Conservation (phyloP, 23 tunicate genomes). For the Corella eumyota region DNA sequence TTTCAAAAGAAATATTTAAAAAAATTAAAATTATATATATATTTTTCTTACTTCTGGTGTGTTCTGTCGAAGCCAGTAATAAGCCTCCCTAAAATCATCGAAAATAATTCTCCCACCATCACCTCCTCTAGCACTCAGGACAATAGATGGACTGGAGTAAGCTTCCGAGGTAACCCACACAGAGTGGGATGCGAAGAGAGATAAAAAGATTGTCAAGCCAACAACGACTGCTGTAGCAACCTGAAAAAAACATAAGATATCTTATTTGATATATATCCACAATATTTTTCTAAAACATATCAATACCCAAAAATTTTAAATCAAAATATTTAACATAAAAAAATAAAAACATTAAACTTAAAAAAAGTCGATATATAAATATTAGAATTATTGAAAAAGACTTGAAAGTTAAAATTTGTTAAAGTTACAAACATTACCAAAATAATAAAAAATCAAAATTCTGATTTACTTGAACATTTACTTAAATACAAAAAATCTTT, state of each 20-base stretch:
- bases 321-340: too few relatives aligned
- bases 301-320: not conserved
- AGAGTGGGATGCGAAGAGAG: slow-evolving; percentile 80
- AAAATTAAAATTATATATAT: too few relatives aligned
- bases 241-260: slow-evolving; percentile 15
- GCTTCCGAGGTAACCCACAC: slow-evolving; percentile 96
- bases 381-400: too few relatives aligned
- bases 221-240: slow-evolving; percentile 59
- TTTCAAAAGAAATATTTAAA: too few relatives aligned
- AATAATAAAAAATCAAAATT: too few relatives aligned
- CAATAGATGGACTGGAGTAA: slow-evolving; percentile 97
- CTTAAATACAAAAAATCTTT: too few relatives aligned
- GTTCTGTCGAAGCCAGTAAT: slow-evolving; percentile 97
- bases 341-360: too few relatives aligned
- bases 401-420: too few relatives aligned
- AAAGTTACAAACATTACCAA: too few relatives aligned
- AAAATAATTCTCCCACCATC: slow-evolving; percentile 96
- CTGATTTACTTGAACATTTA: too few relatives aligned
- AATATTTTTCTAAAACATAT: too few relatives aligned
- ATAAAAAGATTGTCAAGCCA: slow-evolving; percentile 56
- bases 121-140: slow-evolving; percentile 79
- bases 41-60: slow-evolving; percentile 92
- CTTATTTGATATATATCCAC: not conserved
- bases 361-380: too few relatives aligned
- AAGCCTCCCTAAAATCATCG: slow-evolving; percentile 99